Evolutionary conservation across 1,140 invertebrate species (phyloP).

Genomic region (Drosophila santomea): DNA sequence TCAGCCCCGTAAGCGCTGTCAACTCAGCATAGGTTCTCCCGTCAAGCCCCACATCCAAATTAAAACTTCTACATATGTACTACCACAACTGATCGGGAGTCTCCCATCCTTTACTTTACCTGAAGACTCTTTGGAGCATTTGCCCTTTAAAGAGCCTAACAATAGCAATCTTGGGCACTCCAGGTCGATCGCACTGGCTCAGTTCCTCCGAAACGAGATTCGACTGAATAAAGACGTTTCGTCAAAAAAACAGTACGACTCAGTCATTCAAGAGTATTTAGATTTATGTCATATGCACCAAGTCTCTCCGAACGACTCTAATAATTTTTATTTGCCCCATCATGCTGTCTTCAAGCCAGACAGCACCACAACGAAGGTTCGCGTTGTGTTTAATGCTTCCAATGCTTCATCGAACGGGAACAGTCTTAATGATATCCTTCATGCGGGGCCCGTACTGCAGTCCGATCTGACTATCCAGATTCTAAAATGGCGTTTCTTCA

Average conservation of each 20-base stretch:
- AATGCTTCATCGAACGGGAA: not conserved
- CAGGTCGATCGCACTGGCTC: no score
- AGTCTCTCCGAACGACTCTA: not conserved
- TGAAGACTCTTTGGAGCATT: no score
- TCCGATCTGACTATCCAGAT: not conserved
- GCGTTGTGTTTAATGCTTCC: not conserved
- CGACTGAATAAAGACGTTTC: not conserved
- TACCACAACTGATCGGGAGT: no score
- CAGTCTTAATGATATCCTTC: conserved; percentile 1
- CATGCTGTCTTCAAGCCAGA: no score
- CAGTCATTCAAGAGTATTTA: not conserved
- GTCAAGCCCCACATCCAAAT: no score
- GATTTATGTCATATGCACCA: not conserved
- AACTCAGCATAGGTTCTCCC: no score
- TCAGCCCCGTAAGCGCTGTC: no score
- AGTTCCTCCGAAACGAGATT: not conserved
- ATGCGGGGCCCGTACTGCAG: not conserved
- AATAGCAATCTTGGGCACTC: no score
- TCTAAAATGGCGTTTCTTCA: not conserved
- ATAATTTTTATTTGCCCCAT: not conserved
- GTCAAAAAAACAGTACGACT: not conserved
- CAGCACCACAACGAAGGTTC: no score
- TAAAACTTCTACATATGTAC: no score
- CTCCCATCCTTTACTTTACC: no score
- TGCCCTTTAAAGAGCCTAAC: no score